Conservation (phyloP, 2,888 invertebrate species). For the Thysanoteuthis rhombus region DNA sequence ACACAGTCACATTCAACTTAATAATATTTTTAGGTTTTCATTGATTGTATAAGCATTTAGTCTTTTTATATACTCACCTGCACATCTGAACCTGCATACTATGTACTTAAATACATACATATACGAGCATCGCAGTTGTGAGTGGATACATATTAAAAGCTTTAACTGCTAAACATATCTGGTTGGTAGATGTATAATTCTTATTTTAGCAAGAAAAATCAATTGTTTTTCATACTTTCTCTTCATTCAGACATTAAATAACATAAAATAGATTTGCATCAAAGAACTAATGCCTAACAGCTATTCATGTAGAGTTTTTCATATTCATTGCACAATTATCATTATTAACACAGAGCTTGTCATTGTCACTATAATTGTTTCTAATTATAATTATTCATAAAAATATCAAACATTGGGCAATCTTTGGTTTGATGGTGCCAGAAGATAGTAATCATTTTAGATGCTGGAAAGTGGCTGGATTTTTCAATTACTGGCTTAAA, state of each 20-base stretch:
- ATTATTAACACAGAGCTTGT: neutral
- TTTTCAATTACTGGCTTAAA: too few species aligned
- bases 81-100: neutral
- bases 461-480: too few species aligned
- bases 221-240: neutral
- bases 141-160: neutral
- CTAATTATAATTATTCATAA: too few species aligned
- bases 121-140: neutral
- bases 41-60: too few species aligned
- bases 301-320: neutral
- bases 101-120: neutral
- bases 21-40: too few species aligned
- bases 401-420: too few species aligned
- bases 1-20: too few species aligned
- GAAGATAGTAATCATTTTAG: too few species aligned
- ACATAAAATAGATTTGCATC: neutral
- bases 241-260: slow-evolving; percentile 12
- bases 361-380: neutral
- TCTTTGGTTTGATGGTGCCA: too few species aligned
- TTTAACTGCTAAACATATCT: neutral
- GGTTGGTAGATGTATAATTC: neutral
- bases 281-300: neutral
- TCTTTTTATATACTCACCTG: too few species aligned
- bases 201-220: neutral
- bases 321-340: neutral